A percentile compares a stretch with the other conserved stretches of the same genome.
These are phyloP conservation scores for Oreochromis spilurus DNA, from an alignment of 2,113 vertebrate species.

Conservation along the genomic window DNA sequence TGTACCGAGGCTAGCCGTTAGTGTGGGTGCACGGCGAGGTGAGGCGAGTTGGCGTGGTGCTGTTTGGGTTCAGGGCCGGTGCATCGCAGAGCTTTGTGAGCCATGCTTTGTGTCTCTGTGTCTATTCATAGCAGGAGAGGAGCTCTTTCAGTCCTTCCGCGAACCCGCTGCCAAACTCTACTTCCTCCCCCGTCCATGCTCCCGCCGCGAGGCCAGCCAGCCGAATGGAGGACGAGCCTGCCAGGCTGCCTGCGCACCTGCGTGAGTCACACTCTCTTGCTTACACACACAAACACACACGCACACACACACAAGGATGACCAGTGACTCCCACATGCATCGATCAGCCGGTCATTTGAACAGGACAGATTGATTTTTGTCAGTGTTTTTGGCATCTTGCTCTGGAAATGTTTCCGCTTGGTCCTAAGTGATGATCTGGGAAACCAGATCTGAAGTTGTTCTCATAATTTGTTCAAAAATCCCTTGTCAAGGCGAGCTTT, in stretches of 20 bases:
- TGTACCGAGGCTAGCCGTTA: neutral
- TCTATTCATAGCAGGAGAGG: conserved; percentile 91
- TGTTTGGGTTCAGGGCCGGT: conserved; percentile 62
- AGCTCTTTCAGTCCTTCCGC: conserved; percentile 91
- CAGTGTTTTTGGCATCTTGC: neutral
- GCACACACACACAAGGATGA: conserved; percentile 4
- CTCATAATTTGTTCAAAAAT: neutral
- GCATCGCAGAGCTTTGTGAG: conserved; percentile 61
- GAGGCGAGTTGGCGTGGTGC: conserved; percentile 23
- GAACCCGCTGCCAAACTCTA: conserved; percentile 87
- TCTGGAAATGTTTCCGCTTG: neutral
- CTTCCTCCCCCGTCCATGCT: conserved; percentile 89
- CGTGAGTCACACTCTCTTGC: conserved; percentile 80
- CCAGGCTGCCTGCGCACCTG: conserved; percentile 90
- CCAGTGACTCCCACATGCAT: conserved; percentile 15
- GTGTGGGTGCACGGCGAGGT: conserved; percentile 25
- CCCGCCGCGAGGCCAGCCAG: conserved; percentile 81
- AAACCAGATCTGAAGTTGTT: neutral
- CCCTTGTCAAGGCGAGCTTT: neutral
- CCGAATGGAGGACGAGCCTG: conserved; percentile 93
- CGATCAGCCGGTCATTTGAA: conserved; percentile 5
- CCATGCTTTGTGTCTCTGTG: conserved; percentile 73
- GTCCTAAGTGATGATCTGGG: neutral
- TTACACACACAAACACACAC: conserved; percentile 5
- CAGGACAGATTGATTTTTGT: neutral